Evolutionary conservation across 2,797 vertebrate genomes (phyloP), one percentile per base, ranked within the genome.

Genomic region (Rachycentron canadum): DNA sequence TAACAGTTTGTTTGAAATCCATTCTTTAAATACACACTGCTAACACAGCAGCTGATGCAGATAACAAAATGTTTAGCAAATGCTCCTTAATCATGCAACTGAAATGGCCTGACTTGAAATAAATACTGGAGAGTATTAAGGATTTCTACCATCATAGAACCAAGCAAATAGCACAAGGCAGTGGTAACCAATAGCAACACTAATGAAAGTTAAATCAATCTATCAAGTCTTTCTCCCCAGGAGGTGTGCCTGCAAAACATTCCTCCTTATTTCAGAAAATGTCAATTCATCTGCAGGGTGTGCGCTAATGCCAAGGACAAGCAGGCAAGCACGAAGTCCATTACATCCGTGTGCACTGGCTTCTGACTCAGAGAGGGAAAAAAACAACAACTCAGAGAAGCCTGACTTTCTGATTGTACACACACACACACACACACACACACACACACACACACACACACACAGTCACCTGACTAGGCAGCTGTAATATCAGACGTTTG

Each of bases 251-350:
- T 86, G 75, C 81, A 76, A 77, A 87, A 38, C 78, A 85, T 85
- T 91, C 79, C 80, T 89, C 57, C 83, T 83, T 81, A 91, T 94
- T 93, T 91, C 81, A 85, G 63, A 81, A 89, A 90, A 89, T 82
- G 86, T 91, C 86, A 87, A 87, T 88, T 85, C 78, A 86, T 90
- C 83, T 79, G 76, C 78, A 85, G 84, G 78, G 83, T 56, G 73
- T 55, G 65, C 86, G 82, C 81, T 94, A 93, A 95, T 91, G 81
- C 85, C 80, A 81, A 76, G 72, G 72, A 89, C 81, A 82, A 82
- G 8, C 81, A 73, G 68, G 83, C 21, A n/a, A 78, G 89, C 92
- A 95, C 92, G 87, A 45, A 93, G 81, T 78, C 88, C 76, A 93
- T 92, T 92, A 92, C 47, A 69, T 21, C 43, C 5, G 60, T 75